phyloP scores from a whole-genome alignment of 2,113 vertebrate species.

The Engystomops pustulosus region DNA sequence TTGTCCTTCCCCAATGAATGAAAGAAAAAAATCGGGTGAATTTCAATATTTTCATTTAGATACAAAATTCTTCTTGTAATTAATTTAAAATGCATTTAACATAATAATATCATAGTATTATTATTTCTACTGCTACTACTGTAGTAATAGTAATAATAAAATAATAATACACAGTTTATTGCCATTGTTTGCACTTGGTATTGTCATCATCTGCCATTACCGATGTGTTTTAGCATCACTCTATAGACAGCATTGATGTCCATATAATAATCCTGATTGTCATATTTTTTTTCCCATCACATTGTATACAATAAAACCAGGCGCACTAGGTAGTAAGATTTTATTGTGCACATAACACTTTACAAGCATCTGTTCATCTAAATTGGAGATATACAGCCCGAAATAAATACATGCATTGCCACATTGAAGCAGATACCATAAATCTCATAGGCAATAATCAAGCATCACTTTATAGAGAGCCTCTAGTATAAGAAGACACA shows the following conservation, averaged over 20 bases:
- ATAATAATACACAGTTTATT: not conserved
- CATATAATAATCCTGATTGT: not conserved
- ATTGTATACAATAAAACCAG: conserved; percentile 1
- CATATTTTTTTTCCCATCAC: not conserved
- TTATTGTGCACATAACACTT: conserved; percentile 37
- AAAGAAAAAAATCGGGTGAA: too few relatives aligned
- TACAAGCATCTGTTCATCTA: conserved; percentile 31
- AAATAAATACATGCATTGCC: conserved; percentile 33
- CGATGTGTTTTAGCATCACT: not conserved
- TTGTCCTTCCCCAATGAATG: too few relatives aligned
- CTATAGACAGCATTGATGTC: not conserved
- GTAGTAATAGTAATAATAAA: too few relatives aligned
- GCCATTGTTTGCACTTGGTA: not conserved
- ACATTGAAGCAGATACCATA: not conserved
- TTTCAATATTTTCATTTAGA: too few relatives aligned
- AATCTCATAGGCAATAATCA: conserved; percentile 36
- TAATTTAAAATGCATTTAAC: too few relatives aligned
- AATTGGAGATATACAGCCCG: not conserved
- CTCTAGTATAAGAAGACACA: not conserved
- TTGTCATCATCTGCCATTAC: not conserved
- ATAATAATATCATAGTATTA: too few relatives aligned
- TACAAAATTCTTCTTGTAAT: too few relatives aligned
- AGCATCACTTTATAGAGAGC: conserved; percentile 23
- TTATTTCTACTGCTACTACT: too few relatives aligned
- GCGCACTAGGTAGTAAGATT: conserved; percentile 15